Evolutionary conservation across 2,888 invertebrate genomes (phyloP), one percentile per base, ranked within the genome.

Genomic region (Clistopyga incitator): DNA sequence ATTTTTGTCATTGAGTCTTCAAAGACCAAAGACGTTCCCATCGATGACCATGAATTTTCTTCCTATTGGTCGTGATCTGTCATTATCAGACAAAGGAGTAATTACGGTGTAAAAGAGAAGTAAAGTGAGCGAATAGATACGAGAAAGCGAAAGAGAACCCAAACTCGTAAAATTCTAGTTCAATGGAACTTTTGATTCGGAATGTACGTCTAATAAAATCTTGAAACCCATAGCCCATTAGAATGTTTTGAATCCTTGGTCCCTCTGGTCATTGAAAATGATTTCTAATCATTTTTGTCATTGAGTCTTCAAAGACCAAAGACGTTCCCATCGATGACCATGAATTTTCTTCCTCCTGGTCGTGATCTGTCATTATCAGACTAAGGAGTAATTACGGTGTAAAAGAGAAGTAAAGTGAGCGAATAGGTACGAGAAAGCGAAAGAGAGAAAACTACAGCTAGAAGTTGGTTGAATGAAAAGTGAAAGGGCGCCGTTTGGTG

Each of bases 401-500:
- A 45, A 52, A 59, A 74, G 64, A 54, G 72, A 68, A 59, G 54
- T 71, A 71, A 47, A 54, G 47, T 54, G 47, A 29, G 3, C 10
- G 23, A 23, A 15, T 13, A n/a, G 67, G 34, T 59, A 71, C 52
- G 74, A 81, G n/a, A 34, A 77, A 83, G 79, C 42, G 79, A 77
- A 59, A 72, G 76, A 82, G 61, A 78, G 61, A 79, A 80, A 80
- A 59, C 61, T 18, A 67, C 59, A 54, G 52, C 70, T 65, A 70
- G 56, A 65, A 65, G 45, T 34, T 15, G 34, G 45, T 45, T 64
- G 47, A 65, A 70, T 47, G 75, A 68, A 89, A 91, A 92, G 91
- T 89, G 92, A 92, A 92, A 92, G 91, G 91, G 85, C 89, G n/a
- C n/a, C n/a, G 90, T 15, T 89, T 84, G 92, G 87, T 91, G 86